phyloP scores from a whole-genome alignment of 2,888 invertebrate species.

The Rhagonycha fulva region DNA sequence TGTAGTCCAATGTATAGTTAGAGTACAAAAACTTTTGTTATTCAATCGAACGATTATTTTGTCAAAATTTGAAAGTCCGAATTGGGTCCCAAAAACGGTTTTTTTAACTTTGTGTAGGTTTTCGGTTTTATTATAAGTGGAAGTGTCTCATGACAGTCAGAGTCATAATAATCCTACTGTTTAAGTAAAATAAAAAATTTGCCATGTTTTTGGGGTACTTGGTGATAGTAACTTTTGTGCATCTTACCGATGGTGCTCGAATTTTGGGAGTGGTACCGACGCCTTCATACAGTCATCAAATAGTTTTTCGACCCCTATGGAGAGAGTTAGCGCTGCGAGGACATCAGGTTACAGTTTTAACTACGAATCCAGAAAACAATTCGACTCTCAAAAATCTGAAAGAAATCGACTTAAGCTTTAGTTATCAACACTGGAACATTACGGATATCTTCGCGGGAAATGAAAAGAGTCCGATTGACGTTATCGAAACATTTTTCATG shows the following conservation, averaged over 20 bases:
- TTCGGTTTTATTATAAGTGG: too few species aligned
- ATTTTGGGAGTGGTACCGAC: constrained; percentile 55
- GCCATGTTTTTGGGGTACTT: neutral
- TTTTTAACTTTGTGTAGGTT: too few species aligned
- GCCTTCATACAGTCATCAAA: constrained; percentile 58
- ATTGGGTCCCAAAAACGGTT: too few species aligned
- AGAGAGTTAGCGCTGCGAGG: constrained; percentile 55
- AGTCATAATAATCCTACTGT: neutral
- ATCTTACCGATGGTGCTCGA: constrained; percentile 42
- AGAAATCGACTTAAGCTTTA: constrained; percentile 51
- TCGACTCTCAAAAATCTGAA: constrained; percentile 48
- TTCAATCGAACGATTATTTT: too few species aligned
- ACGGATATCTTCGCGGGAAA: constrained; percentile 1
- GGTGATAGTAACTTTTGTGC: neutral
- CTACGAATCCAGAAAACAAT: constrained; percentile 54
- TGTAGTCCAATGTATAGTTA: too few species aligned
- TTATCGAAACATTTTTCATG: constrained; percentile 1
- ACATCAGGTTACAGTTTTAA: constrained; percentile 57
- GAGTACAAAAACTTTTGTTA: too few species aligned
- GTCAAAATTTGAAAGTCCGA: too few species aligned
- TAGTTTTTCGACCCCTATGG: constrained; percentile 54
- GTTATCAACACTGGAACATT: constrained; percentile 40
- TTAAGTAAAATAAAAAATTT: too few species aligned
- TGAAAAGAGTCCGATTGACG: neutral
- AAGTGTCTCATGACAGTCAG: neutral